Evolutionary conservation across 1,140 invertebrate species (phyloP), one percentile per base, ranked within the genome.

Genomic region (Calycopis cecrops): DNA sequence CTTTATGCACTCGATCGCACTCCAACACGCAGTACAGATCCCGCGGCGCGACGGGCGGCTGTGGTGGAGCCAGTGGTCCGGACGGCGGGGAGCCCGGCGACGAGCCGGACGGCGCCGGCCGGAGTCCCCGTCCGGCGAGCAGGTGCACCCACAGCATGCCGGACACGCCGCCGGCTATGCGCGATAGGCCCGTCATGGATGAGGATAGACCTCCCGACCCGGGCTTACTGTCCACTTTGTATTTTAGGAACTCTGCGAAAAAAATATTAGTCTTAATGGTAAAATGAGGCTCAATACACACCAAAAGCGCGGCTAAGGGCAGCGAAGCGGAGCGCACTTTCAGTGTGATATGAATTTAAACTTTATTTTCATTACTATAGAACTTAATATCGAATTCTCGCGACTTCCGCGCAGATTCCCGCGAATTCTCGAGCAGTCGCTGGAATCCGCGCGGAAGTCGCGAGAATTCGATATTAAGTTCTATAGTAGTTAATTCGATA

Each of bases 1-100:
- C 98, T 89, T 99, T 99, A 87, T 99, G 98, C 8, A 98, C 94
- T 61, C 97, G 92, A 85, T 99, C 98, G 71, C 97, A 96, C 80
- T 99, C 97, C 34, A 99, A 90, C 1, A 99, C 98, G 79, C 97
- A 99, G 76, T 99, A 99, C 17, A 99, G 89, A 88, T 99, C 97
- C 59, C 96, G 88, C 51, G 95, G 88, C 9, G 90, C 90, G 38
- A 90, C 90, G 21, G 90, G 90, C 44, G 90, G 90, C 73, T 80
- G 71, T 11, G 71, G 72, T 52, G 85, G 72, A 10, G 76, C 74
- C 18, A 80, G 60, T 67, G 82, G 80, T 0, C 74, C 79, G 9
- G 76, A 76, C 3, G 84, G 90, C 21, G 92, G 91, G 3, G 91
- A 92, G 0, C 91, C 92, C 12, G 92, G 91, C 0, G 92, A 88